These are phyloP conservation scores for Sebastes iracundus DNA, from an alignment of 2,797 vertebrate genomes.

Conservation along the genomic window DNA sequence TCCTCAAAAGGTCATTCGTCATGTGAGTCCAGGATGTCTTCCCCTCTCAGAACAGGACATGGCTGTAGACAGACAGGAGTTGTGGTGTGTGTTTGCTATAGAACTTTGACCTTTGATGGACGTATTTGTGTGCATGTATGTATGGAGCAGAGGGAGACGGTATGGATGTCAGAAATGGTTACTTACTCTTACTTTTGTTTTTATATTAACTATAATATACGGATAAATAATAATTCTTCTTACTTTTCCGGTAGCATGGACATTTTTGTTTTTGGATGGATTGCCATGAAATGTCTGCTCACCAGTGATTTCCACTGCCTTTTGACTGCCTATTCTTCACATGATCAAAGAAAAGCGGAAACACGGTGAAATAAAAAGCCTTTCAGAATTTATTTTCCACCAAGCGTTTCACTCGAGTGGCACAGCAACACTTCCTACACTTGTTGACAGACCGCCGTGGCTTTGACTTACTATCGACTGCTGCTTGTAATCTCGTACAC, in stretches of 20 bases:
- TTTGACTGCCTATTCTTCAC: neutral
- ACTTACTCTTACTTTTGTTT: neutral
- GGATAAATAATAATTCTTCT: neutral
- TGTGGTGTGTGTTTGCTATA: neutral
- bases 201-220: too few species aligned
- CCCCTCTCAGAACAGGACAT: neutral
- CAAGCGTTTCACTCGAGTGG: neutral
- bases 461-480: neutral
- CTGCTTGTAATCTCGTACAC: neutral
- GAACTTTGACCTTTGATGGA: neutral
- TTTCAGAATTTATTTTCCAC: neutral
- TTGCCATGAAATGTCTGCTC: neutral
- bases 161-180: neutral
- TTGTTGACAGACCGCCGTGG: neutral
- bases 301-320: neutral
- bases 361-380: neutral
- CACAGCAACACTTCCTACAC: conserved; percentile 7
- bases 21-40: neutral
- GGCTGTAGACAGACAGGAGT: neutral
- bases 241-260: neutral
- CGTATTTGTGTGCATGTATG: neutral
- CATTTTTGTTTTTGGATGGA: neutral
- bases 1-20: neutral
- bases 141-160: neutral
- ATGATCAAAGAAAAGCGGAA: neutral